phyloP scores from a whole-genome alignment of 2,113 vertebrate species.

The Archilochus colubris region DNA sequence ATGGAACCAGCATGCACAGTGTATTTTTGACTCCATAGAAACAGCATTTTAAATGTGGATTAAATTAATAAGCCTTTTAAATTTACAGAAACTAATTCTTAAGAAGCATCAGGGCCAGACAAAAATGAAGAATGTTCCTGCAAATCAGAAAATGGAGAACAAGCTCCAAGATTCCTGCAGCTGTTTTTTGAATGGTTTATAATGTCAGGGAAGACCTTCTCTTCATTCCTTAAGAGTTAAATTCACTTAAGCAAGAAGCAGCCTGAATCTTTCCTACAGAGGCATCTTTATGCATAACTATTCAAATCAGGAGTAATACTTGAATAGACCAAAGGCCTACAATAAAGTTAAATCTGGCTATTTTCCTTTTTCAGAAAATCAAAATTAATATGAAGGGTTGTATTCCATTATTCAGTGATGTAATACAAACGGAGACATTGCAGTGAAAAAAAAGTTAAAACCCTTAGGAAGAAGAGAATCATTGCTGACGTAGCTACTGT shows the following conservation, averaged over 20 bases:
- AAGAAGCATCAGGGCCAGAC: neutral
- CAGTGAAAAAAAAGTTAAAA: neutral
- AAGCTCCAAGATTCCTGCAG: neutral
- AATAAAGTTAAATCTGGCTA: neutral
- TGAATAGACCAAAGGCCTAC: neutral
- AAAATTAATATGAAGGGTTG: neutral
- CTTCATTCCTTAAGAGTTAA: neutral
- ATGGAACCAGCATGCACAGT: neutral
- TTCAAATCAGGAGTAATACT: neutral
- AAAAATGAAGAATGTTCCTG: neutral
- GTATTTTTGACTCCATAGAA: constrained; percentile 28
- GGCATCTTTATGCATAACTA: accelerated
- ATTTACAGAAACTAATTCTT: neutral
- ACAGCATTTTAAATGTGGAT: neutral
- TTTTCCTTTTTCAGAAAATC: neutral
- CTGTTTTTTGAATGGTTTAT: neutral
- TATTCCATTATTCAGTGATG: neutral
- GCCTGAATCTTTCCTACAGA: neutral
- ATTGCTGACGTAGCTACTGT: neutral
- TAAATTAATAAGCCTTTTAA: constrained; percentile 18
- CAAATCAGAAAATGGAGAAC: neutral
- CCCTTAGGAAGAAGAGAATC: neutral
- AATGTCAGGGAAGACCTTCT: neutral
- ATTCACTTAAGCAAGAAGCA: neutral
- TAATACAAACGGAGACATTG: neutral